A percentile compares a stretch with the other conserved stretches of the same genome.
These are phyloP conservation scores for Chamaetylas fuelleborni DNA, from an alignment of 2,113 vertebrate species.

Conservation along the genomic window DNA sequence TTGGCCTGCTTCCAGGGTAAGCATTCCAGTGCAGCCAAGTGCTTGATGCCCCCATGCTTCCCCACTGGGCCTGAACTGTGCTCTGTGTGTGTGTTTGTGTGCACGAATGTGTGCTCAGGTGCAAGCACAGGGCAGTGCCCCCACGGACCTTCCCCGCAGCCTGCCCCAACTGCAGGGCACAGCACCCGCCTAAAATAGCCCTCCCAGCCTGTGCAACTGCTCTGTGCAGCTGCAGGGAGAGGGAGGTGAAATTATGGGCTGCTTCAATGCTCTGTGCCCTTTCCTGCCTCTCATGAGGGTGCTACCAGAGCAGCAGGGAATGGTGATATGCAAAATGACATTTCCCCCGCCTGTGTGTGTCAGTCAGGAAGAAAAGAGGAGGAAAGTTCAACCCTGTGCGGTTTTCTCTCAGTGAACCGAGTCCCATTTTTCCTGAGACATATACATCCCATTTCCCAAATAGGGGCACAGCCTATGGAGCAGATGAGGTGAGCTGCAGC, in stretches of 20 bases:
- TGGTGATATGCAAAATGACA: background rate
- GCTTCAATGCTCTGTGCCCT: background rate
- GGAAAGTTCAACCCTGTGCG: background rate
- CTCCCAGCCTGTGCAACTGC: fast-evolving
- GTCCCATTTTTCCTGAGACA: background rate
- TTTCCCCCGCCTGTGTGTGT: background rate
- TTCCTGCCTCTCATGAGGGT: background rate
- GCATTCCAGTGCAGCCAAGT: background rate
- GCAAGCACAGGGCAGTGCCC: background rate
- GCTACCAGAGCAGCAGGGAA: background rate
- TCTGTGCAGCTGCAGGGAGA: background rate
- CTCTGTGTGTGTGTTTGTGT: background rate
- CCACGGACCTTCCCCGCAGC: background rate
- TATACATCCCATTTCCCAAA: background rate
- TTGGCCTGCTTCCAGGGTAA: conserved; percentile 13
- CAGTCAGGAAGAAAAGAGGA: background rate
- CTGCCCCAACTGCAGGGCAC: background rate
- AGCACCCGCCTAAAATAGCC: background rate
- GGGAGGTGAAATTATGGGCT: background rate
- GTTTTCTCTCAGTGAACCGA: background rate
- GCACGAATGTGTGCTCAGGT: conserved; percentile 13
- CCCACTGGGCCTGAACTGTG: background rate
- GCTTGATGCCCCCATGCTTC: background rate
- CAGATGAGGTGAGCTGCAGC: background rate
- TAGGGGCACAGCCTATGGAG: fast-evolving